Base-by-base conservation (phyloP, 2,888 invertebrate genomes). In the Lepidocyrtinus sp. region DNA sequence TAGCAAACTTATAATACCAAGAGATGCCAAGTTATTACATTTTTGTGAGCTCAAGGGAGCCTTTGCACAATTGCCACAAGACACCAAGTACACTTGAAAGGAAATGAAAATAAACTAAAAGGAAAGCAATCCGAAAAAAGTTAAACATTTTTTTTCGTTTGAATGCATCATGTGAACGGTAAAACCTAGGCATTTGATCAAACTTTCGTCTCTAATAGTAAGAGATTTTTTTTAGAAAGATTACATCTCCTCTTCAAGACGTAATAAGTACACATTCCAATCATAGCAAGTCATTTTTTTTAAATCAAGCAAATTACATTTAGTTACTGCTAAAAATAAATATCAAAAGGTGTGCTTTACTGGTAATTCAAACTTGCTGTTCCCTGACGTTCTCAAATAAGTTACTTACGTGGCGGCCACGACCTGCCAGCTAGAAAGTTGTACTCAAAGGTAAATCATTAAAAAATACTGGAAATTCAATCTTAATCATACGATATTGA, bases 11-110 rank as follows among this genome's bases (percentile, higher is more conserved):
- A n/a, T n/a, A 50, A 50, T 50, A 50, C 50, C 50, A 50, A 36
- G 78, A 80, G 75, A 80, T 50, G 62, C 70, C 75, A 70, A 81
- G 68, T 81, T 81, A 81, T 81, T 81, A 81, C 80, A 72, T 81
- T 81, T 75, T 75, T 59, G 64, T 61, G 75, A 75, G 59, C 79
- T 74, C 75, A 59, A 24, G 79, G 79, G 79, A 80, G 69, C 79
- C 69, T 59, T 79, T 69, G 63, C 25, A 63, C 27, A 68, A 50
- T 62, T 21, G 62, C 73, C 73, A 77, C 72, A 71, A 61, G 21
- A 50, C 50, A 50, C 50, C 12, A n/a, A n/a, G n/a, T n/a, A n/a
- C n/a, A n/a, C 50, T n/a, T 12, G 50, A 50, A 15, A 50, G 2
- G 50, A 50, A 50, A 50, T 7, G 50, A 7, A 12, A 50, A 50